Conservation (phyloP, 2,113 vertebrate species). For the Peromyscus californicus region DNA sequence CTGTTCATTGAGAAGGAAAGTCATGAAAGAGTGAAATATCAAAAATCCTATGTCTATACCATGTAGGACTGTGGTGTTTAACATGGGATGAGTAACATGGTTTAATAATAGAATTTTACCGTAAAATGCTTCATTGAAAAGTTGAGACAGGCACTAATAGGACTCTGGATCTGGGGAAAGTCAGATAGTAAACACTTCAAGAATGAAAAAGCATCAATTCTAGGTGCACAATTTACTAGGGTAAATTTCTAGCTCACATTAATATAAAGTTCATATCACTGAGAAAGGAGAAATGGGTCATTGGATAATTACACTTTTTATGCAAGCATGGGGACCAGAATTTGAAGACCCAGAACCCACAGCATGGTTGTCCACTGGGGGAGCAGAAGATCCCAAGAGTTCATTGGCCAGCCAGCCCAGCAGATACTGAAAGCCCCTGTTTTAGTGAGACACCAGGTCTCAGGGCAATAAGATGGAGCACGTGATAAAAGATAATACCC, state of each 20-base stretch:
- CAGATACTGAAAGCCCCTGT: background rate
- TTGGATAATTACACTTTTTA: background rate
- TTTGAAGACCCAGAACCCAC: background rate
- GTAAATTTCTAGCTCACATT: background rate
- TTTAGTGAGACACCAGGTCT: background rate
- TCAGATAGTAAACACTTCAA: background rate
- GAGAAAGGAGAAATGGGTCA: background rate
- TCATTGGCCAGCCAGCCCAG: background rate
- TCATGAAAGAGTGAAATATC: background rate
- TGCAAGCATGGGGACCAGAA: background rate
- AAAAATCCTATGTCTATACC: background rate
- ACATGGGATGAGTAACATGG: background rate
- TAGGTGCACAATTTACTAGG: background rate
- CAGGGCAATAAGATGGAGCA: background rate
- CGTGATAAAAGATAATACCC: background rate
- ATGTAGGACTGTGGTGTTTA: background rate
- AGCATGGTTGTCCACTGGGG: background rate
- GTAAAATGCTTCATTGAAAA: background rate
- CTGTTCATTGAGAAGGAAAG: background rate
- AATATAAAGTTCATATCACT: background rate
- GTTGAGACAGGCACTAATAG: background rate
- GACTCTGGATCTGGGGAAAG: background rate
- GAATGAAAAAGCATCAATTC: background rate
- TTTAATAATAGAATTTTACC: background rate
- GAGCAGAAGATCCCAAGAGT: background rate